Percentiles rank a stretch among this genome's conserved stretches.
Evolutionary conservation across 2,797 vertebrate species (phyloP).

Genomic region (Oreonectes daqikongensis): DNA sequence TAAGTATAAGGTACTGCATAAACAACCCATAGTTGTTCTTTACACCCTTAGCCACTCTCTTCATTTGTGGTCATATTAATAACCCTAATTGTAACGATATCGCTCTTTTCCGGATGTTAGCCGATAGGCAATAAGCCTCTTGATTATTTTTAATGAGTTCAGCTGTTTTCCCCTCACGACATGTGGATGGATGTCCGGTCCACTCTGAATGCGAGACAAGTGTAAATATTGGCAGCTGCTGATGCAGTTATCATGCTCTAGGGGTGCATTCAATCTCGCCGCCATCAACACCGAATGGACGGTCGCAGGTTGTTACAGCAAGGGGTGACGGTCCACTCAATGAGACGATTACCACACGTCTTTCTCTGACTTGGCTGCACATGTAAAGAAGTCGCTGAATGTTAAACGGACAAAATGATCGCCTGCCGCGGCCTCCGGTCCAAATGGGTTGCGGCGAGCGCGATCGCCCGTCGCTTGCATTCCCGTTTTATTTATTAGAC

Average conservation of each 20-base stretch:
- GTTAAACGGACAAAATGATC: conserved; percentile 20
- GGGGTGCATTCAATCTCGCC: conserved; percentile 50
- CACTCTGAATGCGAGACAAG: conserved; percentile 28
- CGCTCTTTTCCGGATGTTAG: conserved; percentile 34
- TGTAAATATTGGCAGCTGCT: conserved; percentile 54
- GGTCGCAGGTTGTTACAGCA: conserved; percentile 37
- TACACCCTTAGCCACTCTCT: conserved; percentile 19
- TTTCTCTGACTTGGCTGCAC: conserved; percentile 7
- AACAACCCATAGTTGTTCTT: conserved; percentile 1
- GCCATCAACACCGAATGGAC: conserved; percentile 30
- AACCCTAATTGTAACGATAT: conserved; percentile 40
- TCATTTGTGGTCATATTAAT: conserved; percentile 39
- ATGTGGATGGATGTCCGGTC: conserved; percentile 39
- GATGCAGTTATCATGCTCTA: conserved; percentile 36
- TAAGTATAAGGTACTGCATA: neutral
- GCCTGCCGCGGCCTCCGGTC: conserved; percentile 24
- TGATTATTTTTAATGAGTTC: conserved; percentile 51
- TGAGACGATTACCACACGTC: conserved; percentile 26
- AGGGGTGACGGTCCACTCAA: conserved; percentile 34
- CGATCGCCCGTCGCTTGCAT: conserved; percentile 33
- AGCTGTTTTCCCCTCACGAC: conserved; percentile 32
- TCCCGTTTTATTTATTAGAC: conserved; percentile 56
- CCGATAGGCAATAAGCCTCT: conserved; percentile 34
- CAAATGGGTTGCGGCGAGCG: conserved; percentile 10
- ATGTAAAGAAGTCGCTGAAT: conserved; percentile 38